A percentile compares a stretch with the other conserved stretches of the same genome.
These are phyloP conservation scores for Apamea epomidion DNA, from an alignment of 2,888 invertebrate species.

Conservation along the genomic window DNA sequence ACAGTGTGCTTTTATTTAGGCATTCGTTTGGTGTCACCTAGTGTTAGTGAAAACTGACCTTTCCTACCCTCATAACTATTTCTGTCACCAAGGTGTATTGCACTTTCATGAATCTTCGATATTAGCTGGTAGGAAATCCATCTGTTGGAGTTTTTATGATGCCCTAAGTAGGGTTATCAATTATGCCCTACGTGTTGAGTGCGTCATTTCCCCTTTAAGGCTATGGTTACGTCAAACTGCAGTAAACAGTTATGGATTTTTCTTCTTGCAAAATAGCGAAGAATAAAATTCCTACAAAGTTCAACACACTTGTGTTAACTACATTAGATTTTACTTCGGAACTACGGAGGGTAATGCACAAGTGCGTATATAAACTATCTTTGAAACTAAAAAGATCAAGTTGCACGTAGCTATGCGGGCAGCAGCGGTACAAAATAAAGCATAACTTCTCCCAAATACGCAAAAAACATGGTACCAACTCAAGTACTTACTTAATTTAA, in stretches of 20 bases:
- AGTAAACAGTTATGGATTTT: not conserved
- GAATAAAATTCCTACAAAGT: not conserved
- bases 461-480: slow-evolving; percentile 52
- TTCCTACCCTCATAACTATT: not conserved
- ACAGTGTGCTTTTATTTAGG: not conserved
- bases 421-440: slow-evolving; percentile 40
- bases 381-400: slow-evolving; percentile 29
- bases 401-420: slow-evolving; percentile 23
- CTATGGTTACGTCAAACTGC: not conserved
- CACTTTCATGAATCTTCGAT: not conserved
- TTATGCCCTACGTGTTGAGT: not conserved
- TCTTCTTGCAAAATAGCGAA: not conserved
- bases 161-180: not conserved
- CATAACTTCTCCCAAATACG: slow-evolving; percentile 45
- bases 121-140: too few relatives aligned
- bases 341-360: not conserved
- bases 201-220: not conserved
- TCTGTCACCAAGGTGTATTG: not conserved
- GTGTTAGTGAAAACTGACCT: too few relatives aligned
- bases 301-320: not conserved
- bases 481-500: slow-evolving; percentile 67
- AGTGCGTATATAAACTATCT: not conserved
- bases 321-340: slow-evolving; percentile 8
- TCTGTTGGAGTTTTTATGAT: not conserved
- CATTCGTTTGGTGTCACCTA: too few relatives aligned